A percentile compares a stretch with the other conserved stretches of the same genome.
Evolutionary conservation across 1,140 invertebrate genomes (phyloP).

Genomic region (Habropoda laboriosa): DNA sequence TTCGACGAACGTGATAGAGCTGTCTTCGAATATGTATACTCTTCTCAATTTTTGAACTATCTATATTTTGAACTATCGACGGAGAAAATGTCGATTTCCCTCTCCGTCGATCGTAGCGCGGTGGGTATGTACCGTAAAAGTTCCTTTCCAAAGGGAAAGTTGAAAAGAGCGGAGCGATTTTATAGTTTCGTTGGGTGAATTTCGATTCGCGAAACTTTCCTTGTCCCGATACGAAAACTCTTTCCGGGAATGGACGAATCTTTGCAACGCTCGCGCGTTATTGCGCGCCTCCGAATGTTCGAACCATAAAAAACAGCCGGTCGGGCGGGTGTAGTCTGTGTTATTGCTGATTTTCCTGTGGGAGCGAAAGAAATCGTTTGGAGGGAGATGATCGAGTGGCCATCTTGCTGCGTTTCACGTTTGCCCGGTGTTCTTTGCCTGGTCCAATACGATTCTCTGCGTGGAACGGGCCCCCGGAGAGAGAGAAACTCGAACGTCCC

Average conservation of each 20-base stretch:
- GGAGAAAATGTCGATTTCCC: too few species aligned
- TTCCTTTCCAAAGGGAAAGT: too few species aligned
- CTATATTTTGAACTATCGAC: too few species aligned
- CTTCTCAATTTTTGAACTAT: too few species aligned
- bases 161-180: not conserved
- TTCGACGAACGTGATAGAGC: too few species aligned
- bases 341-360: slow-evolving; percentile 33
- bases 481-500: not conserved
- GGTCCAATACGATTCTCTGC: slow-evolving; percentile 11
- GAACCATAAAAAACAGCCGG: slow-evolving; percentile 20
- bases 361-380: slow-evolving; percentile 17
- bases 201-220: not conserved
- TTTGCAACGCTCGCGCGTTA: not conserved
- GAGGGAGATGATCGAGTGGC: slow-evolving; percentile 14
- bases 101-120: too few species aligned
- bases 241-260: not conserved
- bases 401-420: not conserved
- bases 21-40: too few species aligned
- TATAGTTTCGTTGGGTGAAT: not conserved
- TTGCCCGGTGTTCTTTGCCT: not conserved
- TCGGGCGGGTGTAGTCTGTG: not conserved
- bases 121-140: too few species aligned
- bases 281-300: not conserved
- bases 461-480: not conserved
- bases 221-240: not conserved